A percentile compares a stretch with the other conserved stretches of the same genome.
Conservation (phyloP, 2,797 vertebrate genomes). For the Danio kyathit region DNA sequence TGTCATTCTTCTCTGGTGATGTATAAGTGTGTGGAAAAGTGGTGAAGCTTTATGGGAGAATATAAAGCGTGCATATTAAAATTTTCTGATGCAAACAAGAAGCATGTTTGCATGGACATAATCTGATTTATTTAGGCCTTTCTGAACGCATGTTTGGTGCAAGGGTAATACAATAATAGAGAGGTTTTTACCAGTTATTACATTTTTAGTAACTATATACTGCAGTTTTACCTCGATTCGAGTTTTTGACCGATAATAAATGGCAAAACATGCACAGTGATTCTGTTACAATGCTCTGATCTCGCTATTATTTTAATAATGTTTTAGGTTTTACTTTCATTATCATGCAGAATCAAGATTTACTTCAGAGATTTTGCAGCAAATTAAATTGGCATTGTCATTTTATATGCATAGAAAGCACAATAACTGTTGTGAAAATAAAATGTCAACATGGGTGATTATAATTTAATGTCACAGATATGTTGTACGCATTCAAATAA, state of each 20-base stretch:
- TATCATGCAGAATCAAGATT: background rate
- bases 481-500: no score
- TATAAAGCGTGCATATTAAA: background rate
- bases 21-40: background rate
- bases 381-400: no score
- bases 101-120: background rate
- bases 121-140: background rate
- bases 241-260: background rate
- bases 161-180: background rate
- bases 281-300: background rate
- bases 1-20: conserved; percentile 23
- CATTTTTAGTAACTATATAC: background rate
- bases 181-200: background rate
- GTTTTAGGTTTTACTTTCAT: background rate
- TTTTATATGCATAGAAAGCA: no score
- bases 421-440: no score
- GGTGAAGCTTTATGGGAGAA: background rate
- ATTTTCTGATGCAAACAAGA: background rate
- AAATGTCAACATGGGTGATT: no score
- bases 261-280: background rate
- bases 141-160: background rate
- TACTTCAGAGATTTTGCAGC: no score
- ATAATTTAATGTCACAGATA: no score
- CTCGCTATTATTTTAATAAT: background rate
- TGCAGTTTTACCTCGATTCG: background rate